phyloP scores from a whole-genome alignment of 2,888 invertebrate genomes.

The Halictus ligatus region DNA sequence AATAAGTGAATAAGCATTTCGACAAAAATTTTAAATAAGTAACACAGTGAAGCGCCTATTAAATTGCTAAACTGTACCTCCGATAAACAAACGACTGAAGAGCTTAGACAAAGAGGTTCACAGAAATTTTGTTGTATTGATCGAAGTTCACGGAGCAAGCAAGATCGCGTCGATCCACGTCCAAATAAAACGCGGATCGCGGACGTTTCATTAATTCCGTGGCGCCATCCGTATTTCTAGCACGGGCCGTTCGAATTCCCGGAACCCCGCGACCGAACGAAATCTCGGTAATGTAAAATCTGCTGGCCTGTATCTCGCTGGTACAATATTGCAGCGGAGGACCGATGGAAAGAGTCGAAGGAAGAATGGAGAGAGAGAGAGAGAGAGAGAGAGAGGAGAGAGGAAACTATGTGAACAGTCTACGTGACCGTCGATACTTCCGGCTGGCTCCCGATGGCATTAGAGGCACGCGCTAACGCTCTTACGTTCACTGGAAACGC shows the following conservation, averaged over 20 bases:
- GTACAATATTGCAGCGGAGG: constrained; percentile 38
- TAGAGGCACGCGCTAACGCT: constrained; percentile 39
- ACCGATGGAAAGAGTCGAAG: background rate
- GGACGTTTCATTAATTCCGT: constrained; percentile 40
- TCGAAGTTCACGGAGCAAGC: background rate
- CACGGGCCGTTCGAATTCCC: constrained; percentile 4
- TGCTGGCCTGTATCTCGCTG: background rate
- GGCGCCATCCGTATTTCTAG: constrained; percentile 20
- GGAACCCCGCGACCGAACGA: background rate
- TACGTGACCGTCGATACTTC: constrained; percentile 64
- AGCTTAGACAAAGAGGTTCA: background rate
- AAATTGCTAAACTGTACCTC: too few species aligned
- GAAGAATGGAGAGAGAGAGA: background rate
- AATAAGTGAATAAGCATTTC: too few species aligned
- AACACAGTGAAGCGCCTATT: too few species aligned
- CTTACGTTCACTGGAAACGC: constrained; percentile 4
- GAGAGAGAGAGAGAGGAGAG: background rate
- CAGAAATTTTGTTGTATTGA: too few species aligned
- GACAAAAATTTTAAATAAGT: too few species aligned
- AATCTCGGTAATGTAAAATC: constrained; percentile 27
- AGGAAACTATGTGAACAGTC: constrained; percentile 34
- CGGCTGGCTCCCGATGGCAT: constrained; percentile 35
- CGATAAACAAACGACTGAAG: too few species aligned
- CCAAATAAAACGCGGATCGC: background rate
- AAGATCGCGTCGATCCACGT: background rate